Evolutionary conservation across 2,113 vertebrate species (phyloP), one percentile per base, ranked within the genome.

Genomic region (Engraulis encrasicolus): DNA sequence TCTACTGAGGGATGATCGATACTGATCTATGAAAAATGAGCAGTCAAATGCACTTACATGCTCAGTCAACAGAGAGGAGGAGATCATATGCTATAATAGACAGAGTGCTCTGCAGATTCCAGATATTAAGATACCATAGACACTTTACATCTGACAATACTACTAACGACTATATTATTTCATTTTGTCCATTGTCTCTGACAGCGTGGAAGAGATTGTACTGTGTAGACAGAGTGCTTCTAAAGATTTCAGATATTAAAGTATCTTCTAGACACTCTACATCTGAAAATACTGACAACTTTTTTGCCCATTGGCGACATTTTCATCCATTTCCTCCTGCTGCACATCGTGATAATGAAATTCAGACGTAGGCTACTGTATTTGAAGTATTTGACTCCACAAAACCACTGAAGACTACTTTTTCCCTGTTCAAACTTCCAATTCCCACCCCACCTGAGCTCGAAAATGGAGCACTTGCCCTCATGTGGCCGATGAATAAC

Each of bases 1-100:
- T 61, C 81, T 90, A 82, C 77, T 78, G 78, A 79, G 81, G 45
- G 82, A 81, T 86, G 85, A 92, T 93, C 91, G 85, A 93, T 92
- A 90, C 79, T 49, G 80, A 91, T 87, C 86, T 89, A 88, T 89
- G 82, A 71, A 85, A 86, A 88, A 90, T 83, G 82, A 88, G 85
- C 84, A 88, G 80, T 89, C 83, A 89, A 87, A 89, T 85, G 85
- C 81, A 86, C 89, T 91, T 88, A 86, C 82, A 88, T 37, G 79
- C 58, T 90, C 81, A 61, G 86, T 81, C 58, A 34, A 36, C 14
- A 78, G 81, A 50, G 88, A 85, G 84, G 86, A 80, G 87, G 79
- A 85, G 82, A 52, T 88, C 80, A 50, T 27, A 74, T 74, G 66
- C 27, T 36, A 71, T 71, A 79, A 78, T 85, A 81, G 20, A 61